Conservation (phyloP, 2,888 invertebrate species). For the Lumbricus terrestris region DNA sequence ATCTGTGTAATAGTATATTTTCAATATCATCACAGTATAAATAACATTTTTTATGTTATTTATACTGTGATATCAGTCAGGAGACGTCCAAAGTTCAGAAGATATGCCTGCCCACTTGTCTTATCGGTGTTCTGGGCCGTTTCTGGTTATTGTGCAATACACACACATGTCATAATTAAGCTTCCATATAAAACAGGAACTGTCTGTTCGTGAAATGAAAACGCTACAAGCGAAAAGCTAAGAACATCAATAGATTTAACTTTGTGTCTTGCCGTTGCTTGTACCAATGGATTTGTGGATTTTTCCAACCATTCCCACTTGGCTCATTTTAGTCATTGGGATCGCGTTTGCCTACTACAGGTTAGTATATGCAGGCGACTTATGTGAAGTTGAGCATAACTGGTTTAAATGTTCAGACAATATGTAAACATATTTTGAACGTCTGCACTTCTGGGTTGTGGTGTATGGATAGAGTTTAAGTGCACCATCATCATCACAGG, state of each 20-base stretch:
- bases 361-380: not conserved
- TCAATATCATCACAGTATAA: too few species aligned
- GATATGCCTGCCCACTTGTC: not conserved
- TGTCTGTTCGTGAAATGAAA: not conserved
- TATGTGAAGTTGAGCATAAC: too few species aligned
- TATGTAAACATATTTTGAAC: too few species aligned
- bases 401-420: too few species aligned
- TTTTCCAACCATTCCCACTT: not conserved
- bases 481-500: too few species aligned
- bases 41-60: too few species aligned
- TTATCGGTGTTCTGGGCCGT: not conserved
- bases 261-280: not conserved
- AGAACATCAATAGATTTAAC: not conserved
- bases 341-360: constrained; percentile 9
- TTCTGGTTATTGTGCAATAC: not conserved
- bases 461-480: too few species aligned
- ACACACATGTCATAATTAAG: not conserved
- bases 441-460: too few species aligned
- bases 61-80: not conserved
- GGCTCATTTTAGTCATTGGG: not conserved
- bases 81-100: not conserved
- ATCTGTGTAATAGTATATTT: too few species aligned
- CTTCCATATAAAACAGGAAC: not conserved
- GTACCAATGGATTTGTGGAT: not conserved
- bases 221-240: not conserved